Base-by-base conservation (phyloP, 2,797 vertebrate species). In the Clamator glandarius region DNA sequence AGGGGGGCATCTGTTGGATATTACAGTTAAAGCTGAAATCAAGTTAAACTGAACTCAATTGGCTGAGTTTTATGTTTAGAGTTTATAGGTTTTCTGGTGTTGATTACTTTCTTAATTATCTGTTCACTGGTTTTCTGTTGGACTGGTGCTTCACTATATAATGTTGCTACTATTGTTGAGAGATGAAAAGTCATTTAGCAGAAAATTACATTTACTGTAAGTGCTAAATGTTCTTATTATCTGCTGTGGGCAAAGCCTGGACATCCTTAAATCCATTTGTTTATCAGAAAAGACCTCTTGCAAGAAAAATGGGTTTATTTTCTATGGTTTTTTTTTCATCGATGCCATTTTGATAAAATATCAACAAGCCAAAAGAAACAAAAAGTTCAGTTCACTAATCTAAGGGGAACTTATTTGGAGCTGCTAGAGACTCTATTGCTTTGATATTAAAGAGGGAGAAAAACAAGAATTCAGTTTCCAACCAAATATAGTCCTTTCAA, bases 31-130 rank as follows among this genome's bases (percentile, higher is more conserved):
- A 85, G 72, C 89, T 94, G 67, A 84, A 87, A 81, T 93, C 57
- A 76, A 93, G 89, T 95, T 92, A 87, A 66, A 74, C 77, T 67
- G 93, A 95, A 83, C 87, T 79, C 84, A 95, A 88, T 69, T 82
- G 50, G 28, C 35, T 44, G 87, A 70, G 55, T 35, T 82, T 24
- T 21, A 26, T 67, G 29, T 42, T 84, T 76, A 29, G 9, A 15
- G 14, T 7, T 91, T 77, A 48, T 36, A 69, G 36, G 29, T 77
- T 90, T 86, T 89, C 46, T 76, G 29, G 44, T 61, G 67, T 66
- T 92, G 4, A 59, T 67, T 91, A 54, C 78, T 81, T 82, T 77
- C 35, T 79, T 92, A 85, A 91, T 84, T 73, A 67, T 63, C 17
- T 17, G 23, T 88, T 92, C 81, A 4, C 29, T 93, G 31, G 18